phyloP scores from a whole-genome alignment of 2,113 vertebrate genomes.

The Ptyas mucosa region DNA sequence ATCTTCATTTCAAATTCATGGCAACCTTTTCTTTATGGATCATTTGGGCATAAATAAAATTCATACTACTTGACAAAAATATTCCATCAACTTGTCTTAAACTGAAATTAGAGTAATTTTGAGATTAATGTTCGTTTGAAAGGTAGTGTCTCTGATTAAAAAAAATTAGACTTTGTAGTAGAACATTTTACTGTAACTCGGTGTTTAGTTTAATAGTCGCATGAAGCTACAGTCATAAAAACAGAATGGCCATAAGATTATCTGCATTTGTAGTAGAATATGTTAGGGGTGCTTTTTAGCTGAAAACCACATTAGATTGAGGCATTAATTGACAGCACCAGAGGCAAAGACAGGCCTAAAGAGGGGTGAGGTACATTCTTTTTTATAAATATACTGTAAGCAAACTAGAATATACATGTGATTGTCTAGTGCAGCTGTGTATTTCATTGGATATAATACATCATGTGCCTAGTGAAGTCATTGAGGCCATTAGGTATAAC shows the following conservation, averaged over 20 bases:
- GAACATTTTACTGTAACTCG: neutral
- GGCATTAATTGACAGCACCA: neutral
- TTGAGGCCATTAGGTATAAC: neutral
- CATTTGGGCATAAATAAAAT: constrained; percentile 37
- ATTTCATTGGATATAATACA: neutral
- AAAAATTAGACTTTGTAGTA: neutral
- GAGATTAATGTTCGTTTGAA: neutral
- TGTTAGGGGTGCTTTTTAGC: neutral
- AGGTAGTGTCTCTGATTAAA: neutral
- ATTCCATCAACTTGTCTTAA: neutral
- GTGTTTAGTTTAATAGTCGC: neutral
- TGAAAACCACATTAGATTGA: neutral
- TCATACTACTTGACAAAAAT: neutral
- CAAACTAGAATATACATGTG: neutral
- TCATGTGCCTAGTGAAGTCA: neutral
- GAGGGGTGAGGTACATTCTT: neutral
- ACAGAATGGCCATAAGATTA: neutral
- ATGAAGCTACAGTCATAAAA: neutral
- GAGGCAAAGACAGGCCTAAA: neutral
- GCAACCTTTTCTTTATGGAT: constrained; percentile 26
- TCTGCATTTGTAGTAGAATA: neutral
- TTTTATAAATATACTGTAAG: neutral
- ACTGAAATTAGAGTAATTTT: neutral
- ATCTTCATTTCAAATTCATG: constrained; percentile 29
- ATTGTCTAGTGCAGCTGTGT: neutral